Base-by-base conservation (phyloP, 2,888 invertebrate genomes). In the Oligia latruncula region DNA sequence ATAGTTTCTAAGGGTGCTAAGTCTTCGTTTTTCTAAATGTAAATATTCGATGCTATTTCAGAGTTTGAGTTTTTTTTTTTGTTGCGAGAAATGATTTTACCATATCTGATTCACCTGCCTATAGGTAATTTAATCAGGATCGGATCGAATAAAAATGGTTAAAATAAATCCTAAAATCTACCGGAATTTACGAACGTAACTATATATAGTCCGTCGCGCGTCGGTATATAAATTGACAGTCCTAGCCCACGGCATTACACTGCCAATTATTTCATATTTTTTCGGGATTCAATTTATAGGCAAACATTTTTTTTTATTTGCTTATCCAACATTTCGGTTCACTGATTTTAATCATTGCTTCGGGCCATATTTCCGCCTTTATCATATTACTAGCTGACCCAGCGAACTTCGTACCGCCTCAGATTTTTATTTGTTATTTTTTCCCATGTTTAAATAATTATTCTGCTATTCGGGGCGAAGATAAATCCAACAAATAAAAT, bases 181-280 rank as follows among this genome's bases (percentile, higher is more conserved):
- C 43, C n/a, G 5, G 11, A 67, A 58, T 80, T 58, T 55, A 13
- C n/a, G 9, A 60, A n/a, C 35, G 49, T 43, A 23, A 46, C 72
- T 81, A 29, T 29, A 29, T 29, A 29, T 29, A 58, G 62, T 55
- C 15, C 23, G 29, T 62, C 40, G 40, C 40, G 4, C 40, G 4
- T 40, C 8, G 15, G 6, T 66, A 6, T 52, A 49, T 64, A 73
- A 66, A 66, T 67, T 67, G 58, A 55, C 67, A 17, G n/a, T 29
- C n/a, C 35, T 65, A 70, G 84, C 84, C 85, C 2, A 40, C 60
- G 85, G 87, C 74, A 72, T 74, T 23, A 67, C 52, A 55, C 71
- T 35, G 60, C 67, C 64, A 84, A 72, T 71, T 71, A 84, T 62
- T 64, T 43, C 40, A 58, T 62, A 58, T 66, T 84, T 84, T 83